Base-by-base conservation (phyloP, 2,888 invertebrate species). In the Linnaemya tessellans region DNA sequence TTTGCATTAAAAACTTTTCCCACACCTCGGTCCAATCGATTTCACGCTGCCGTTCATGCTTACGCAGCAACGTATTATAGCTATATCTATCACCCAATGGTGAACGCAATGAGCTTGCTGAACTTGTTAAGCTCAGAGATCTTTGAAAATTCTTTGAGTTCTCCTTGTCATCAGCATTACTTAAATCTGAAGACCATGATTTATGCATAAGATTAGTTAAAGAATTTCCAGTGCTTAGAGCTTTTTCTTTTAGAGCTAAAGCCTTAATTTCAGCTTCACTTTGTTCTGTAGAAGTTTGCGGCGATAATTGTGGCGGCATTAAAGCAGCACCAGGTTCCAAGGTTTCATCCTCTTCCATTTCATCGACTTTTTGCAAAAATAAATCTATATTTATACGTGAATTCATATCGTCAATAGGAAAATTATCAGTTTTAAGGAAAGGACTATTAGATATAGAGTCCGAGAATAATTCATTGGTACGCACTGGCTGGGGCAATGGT, bases 21-120 rank as follows among this genome's bases (percentile, higher is more conserved):
- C 93, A 93, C 75, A 96, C 94, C 87, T 96, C 96, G 84, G 95
- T 91, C 91, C 91, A 92, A 64, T 91, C 91, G 0, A 89, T 88
- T 51, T 90, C 89, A 0, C 91, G 89, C 51, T 89, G 91, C 1
- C 89, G 89, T 75, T 92, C 91, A 80, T 93, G 93, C 74, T 91
- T 92, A 0, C 89, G 89, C 11, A 93, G 81, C 74, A 93, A 78
- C 0, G 92, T 89, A 83, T 93, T 91, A 75, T 92, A 93, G 80
- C 92, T 93, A 58, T 90, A 91, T 3, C 90, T 89, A 83, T 92
- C 92, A 0, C 88, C 88, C 3, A 87, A 51, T 7, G 91, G 91
- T 0, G 91, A 91, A 18, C 89, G 90, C 70, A 91, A 46, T 0
- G 90, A 89, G 46, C 89, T 90, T 0, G 87, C 75, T 7, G 90